Percentiles rank a stretch among this genome's conserved stretches.
phyloP scores from a whole-genome alignment of 1,140 invertebrate species.

The Meloidogyne chitwoodi region DNA sequence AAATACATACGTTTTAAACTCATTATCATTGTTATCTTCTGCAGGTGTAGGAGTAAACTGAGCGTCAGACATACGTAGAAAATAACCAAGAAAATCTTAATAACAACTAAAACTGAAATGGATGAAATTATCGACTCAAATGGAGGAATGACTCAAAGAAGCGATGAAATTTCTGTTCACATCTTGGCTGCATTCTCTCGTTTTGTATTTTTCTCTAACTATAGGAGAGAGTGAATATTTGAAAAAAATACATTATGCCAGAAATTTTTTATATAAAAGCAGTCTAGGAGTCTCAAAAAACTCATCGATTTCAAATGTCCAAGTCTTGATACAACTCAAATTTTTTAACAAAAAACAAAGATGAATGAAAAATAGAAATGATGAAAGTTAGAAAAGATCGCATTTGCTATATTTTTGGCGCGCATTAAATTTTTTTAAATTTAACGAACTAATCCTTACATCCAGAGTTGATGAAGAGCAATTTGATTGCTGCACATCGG shows the following conservation, averaged over 20 bases:
- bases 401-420: background rate
- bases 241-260: background rate
- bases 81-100: background rate
- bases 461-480: background rate
- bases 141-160: background rate
- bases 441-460: background rate
- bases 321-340: background rate
- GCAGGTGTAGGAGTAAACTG: background rate
- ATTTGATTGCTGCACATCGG: too few relatives aligned
- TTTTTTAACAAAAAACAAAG: background rate
- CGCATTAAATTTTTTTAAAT: background rate
- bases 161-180: background rate
- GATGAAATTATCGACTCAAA: background rate
- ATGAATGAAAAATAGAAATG: background rate
- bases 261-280: background rate
- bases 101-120: background rate
- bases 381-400: background rate
- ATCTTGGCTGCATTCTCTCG: background rate
- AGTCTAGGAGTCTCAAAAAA: background rate
- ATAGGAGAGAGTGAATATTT: background rate
- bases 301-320: background rate
- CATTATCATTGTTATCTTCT: background rate
- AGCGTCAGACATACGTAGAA: background rate
- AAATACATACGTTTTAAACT: background rate
- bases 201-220: background rate